A percentile compares a stretch with the other conserved stretches of the same genome.
Evolutionary conservation across 2,888 invertebrate genomes (phyloP).

Genomic region (Epsilonema sp.): DNA sequence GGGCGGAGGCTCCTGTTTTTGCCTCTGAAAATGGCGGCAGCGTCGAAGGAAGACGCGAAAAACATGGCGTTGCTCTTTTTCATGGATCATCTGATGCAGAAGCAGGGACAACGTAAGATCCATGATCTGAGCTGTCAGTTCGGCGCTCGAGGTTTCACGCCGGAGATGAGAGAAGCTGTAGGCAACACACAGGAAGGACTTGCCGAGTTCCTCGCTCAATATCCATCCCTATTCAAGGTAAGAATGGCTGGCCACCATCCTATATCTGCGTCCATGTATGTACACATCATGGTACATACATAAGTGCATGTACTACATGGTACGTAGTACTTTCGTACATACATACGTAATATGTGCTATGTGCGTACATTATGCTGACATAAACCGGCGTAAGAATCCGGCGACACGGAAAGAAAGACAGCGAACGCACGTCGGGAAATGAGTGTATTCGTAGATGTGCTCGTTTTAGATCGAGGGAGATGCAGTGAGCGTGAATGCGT

Average conservation of each 20-base stretch:
- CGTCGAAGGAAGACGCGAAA: conserved; percentile 24
- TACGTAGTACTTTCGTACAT: too few relatives aligned
- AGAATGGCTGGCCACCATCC: conserved; percentile 68
- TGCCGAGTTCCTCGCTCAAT: conserved; percentile 84
- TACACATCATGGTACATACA: background rate
- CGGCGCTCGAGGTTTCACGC: conserved; percentile 93
- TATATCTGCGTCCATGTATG: conserved; percentile 23
- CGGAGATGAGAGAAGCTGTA: conserved; percentile 74
- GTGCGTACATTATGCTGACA: too few relatives aligned
- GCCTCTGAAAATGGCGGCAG: too few relatives aligned
- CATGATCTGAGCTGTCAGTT: conserved; percentile 94
- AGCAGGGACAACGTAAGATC: conserved; percentile 67
- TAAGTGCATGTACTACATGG: too few relatives aligned
- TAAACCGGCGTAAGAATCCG: too few relatives aligned
- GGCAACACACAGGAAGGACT: conserved; percentile 40
- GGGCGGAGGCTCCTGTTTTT: too few relatives aligned
- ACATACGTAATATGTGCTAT: too few relatives aligned
- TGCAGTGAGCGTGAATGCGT: conserved; percentile 22
- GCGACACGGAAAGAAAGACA: too few relatives aligned
- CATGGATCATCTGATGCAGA: conserved; percentile 89
- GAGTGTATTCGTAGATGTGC: too few relatives aligned
- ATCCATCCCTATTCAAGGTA: conserved; percentile 86
- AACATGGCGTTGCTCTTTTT: conserved; percentile 94
- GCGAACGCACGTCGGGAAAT: too few relatives aligned
- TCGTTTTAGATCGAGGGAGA: background rate